A percentile compares a stretch with the other conserved stretches of the same genome.
phyloP scores from a whole-genome alignment of 2,888 invertebrate species.

The Bhutanitis thaidina region DNA sequence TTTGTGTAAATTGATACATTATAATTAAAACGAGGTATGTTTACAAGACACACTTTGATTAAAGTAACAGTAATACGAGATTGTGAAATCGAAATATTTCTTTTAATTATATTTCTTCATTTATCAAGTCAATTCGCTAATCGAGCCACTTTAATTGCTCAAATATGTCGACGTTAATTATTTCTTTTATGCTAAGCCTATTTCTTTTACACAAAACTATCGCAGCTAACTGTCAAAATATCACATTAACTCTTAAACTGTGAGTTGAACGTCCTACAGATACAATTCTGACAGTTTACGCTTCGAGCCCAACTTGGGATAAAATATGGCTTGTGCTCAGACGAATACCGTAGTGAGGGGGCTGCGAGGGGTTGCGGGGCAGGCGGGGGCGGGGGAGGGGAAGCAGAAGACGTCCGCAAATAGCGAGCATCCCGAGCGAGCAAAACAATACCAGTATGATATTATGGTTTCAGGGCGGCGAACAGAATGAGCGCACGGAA shows the following conservation, averaged over 20 bases:
- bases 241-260: slow-evolving; percentile 47
- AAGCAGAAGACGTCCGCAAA: slow-evolving; percentile 61
- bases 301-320: slow-evolving; percentile 70
- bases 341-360: slow-evolving; percentile 62
- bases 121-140: too few species aligned
- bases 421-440: slow-evolving; percentile 68
- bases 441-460: slow-evolving; percentile 77
- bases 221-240: slow-evolving; percentile 22
- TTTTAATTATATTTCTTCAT: too few species aligned
- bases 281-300: slow-evolving; percentile 75
- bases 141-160: too few species aligned
- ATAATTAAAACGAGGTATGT: neutral
- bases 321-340: slow-evolving; percentile 76
- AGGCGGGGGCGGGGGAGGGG: slow-evolving; percentile 25
- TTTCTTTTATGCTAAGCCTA: too few species aligned
- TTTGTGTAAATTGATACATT: slow-evolving; percentile 1
- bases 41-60: too few species aligned
- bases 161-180: too few species aligned
- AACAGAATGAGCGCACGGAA: slow-evolving; percentile 20
- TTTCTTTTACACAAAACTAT: neutral
- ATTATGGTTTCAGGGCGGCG: slow-evolving; percentile 58
- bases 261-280: slow-evolving; percentile 72
- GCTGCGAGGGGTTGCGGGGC: slow-evolving; percentile 28
- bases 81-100: too few species aligned
- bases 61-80: too few species aligned